Conservation (phyloP, 2,888 invertebrate genomes). For the Hydraecia micacea region DNA sequence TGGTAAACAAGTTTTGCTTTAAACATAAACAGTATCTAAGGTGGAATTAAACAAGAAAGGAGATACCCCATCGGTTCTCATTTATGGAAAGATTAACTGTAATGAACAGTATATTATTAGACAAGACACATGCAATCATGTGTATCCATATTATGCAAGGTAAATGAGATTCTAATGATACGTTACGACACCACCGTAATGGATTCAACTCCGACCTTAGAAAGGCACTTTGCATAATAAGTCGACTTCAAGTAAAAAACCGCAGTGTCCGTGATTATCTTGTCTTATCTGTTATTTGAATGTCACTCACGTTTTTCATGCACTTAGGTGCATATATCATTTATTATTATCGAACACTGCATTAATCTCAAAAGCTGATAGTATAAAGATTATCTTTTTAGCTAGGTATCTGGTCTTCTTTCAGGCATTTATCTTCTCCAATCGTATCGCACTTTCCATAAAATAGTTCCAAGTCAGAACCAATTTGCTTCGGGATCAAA, state of each 20-base stretch:
- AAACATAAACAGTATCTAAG: constrained; percentile 22
- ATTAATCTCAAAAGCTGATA: background rate
- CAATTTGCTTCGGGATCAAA: constrained; percentile 1
- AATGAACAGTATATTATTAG: constrained; percentile 55
- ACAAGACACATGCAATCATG: constrained; percentile 66
- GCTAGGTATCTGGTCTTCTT: background rate
- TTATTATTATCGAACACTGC: constrained; percentile 18
- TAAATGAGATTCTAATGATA: constrained; percentile 72
- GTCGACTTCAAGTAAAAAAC: constrained; percentile 50
- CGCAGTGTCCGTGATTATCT: constrained; percentile 27
- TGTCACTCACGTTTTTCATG: constrained; percentile 32
- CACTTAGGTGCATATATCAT: background rate
- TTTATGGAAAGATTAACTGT: constrained; percentile 43
- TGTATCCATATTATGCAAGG: constrained; percentile 72
- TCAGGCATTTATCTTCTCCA: background rate
- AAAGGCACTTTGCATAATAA: constrained; percentile 73
- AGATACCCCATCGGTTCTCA: constrained; percentile 49
- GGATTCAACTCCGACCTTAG: constrained; percentile 79
- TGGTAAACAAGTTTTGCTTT: constrained; percentile 11
- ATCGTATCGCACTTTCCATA: background rate
- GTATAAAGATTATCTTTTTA: background rate
- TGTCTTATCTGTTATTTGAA: constrained; percentile 39
- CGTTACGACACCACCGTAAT: constrained; percentile 70
- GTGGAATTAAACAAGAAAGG: constrained; percentile 27
- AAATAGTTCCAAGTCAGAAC: background rate